Evolutionary conservation across 1,140 invertebrate genomes (phyloP), one percentile per base, ranked within the genome.

Genomic region (Maconellicoccus hirsutus): DNA sequence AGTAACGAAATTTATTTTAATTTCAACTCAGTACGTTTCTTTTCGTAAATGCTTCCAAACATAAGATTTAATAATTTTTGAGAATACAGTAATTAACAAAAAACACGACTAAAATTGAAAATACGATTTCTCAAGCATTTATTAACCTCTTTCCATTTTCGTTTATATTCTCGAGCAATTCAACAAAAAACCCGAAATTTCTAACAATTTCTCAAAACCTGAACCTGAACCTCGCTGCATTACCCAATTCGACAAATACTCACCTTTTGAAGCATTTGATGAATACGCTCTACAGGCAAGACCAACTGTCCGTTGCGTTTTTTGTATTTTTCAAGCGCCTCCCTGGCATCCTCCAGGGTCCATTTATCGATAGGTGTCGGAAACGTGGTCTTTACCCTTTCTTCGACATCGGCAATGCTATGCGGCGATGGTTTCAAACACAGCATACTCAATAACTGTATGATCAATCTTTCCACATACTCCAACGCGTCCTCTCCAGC

Each of bases 281-380:
- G 94, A 69, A 98, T 88, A 81, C 91, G 93, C 75, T 98, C 94
- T 3, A 91, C 87, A 26, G 94, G 94, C 73, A 96, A 81, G 66
- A 93, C 86, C 21, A 92, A 82, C 73, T 88, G 88, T 8, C 42
- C 42, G 33, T 70, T 69, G 74, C 93, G 92, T 78, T 91, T 92
- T 76, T 90, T 92, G 12, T 88, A 89, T 76, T 89, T 89, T 74
- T 91, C 89, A 70, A 93, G 82, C 66, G 91, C 89, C 74, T 89
- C 88, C 74, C 89, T 88, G 0, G 94, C 94, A 78, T 97, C 93
- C 74, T 84, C 85, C 21, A 96, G 85, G 19, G 94, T 93, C 92
- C 93, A 97, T 71, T 75, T 87, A 78, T 97, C 93, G 75, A 98
- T 91, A 0, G 94, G 94, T 27, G 88, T 89, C 0, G 94, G 94